Conservation (phyloP, 2,113 vertebrate species). For the Periophthalmus modestus region DNA sequence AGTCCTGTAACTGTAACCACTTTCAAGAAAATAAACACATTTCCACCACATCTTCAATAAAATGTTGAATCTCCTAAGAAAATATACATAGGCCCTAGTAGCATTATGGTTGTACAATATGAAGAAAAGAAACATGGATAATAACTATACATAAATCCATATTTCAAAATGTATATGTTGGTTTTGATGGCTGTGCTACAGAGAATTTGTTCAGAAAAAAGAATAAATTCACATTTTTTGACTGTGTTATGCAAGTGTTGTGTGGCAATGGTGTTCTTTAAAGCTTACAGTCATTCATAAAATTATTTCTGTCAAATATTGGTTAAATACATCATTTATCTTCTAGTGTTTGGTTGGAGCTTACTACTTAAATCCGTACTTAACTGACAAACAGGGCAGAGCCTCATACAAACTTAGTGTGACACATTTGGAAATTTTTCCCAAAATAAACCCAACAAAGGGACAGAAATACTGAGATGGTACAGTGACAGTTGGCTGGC, state of each 20-base stretch:
- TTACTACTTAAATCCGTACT: not conserved
- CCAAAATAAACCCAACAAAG: slow-evolving; percentile 38
- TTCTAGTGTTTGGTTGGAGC: not conserved
- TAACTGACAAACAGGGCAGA: slow-evolving; percentile 31
- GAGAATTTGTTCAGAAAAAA: no score
- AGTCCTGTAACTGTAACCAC: not conserved
- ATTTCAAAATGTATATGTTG: not conserved
- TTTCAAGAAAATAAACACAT: no score
- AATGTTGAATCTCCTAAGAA: no score
- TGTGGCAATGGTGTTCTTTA: not conserved
- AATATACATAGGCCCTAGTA: not conserved
- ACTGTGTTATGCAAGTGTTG: no score
- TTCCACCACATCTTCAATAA: not conserved
- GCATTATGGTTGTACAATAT: not conserved
- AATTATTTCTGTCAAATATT: not conserved
- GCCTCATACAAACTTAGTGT: slow-evolving; percentile 24
- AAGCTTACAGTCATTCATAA: not conserved
- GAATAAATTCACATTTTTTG: not conserved
- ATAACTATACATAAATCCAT: not conserved
- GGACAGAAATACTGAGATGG: not conserved
- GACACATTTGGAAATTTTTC: slow-evolving; percentile 16
- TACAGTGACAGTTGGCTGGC: slow-evolving; percentile 5
- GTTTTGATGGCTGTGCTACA: not conserved
- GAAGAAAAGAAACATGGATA: not conserved
- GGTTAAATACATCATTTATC: not conserved